Conservation (phyloP, 1,140 invertebrate genomes). For the Zeugodacus cucurbitae region DNA sequence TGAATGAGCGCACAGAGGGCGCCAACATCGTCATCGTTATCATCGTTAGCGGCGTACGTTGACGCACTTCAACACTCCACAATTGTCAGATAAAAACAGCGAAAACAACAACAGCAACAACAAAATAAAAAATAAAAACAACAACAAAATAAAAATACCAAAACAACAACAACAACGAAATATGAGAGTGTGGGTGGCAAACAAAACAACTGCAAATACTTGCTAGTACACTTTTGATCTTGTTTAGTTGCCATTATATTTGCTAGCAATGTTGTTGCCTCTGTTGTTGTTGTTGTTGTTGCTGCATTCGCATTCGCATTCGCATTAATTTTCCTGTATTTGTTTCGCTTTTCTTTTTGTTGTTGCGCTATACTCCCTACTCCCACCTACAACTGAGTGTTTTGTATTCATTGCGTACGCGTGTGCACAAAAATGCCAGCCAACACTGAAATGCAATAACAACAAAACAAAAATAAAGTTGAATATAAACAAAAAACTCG, state of each 20-base stretch:
- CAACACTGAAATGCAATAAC: background rate
- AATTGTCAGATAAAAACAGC: background rate
- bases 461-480: background rate
- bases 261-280: background rate
- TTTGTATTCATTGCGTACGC: background rate
- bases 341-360: background rate
- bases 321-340: background rate
- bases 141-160: background rate
- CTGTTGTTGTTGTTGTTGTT: background rate
- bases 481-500: background rate
- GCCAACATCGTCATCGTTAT: conserved; percentile 11
- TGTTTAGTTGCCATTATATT: conserved; percentile 11
- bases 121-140: background rate
- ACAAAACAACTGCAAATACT: background rate
- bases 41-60: conserved; percentile 15
- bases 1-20: background rate
- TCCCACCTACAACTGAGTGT: background rate
- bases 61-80: conserved; percentile 21
- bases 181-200: background rate
- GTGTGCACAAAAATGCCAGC: background rate
- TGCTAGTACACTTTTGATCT: conserved; percentile 29
- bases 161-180: background rate
- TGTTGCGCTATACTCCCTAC: background rate
- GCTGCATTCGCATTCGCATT: background rate
- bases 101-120: background rate